Conservation (phyloP, 2,888 invertebrate species). For the Drosophila maculinotata region DNA sequence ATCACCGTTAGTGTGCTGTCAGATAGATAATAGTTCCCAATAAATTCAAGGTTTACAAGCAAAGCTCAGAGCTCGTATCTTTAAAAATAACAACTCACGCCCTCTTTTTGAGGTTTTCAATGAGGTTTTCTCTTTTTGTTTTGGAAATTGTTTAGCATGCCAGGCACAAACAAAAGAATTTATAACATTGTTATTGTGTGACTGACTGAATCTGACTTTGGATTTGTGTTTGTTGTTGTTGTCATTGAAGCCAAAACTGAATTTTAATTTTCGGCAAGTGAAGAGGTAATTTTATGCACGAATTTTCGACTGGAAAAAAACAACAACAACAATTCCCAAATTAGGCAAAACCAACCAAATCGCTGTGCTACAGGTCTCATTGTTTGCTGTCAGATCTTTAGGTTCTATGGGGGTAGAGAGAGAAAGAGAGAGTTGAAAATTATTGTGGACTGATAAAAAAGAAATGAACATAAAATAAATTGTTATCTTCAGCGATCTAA, state of each 20-base stretch:
- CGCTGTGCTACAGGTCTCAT: constrained; percentile 50
- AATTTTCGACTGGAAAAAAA: constrained; percentile 43
- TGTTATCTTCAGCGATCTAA: constrained; percentile 57
- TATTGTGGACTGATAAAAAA: constrained; percentile 7
- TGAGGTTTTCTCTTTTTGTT: constrained; percentile 65
- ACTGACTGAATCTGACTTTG: constrained; percentile 27
- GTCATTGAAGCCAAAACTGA: constrained; percentile 61
- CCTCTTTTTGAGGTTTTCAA: constrained; percentile 41
- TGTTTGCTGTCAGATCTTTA: constrained; percentile 37
- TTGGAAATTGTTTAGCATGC: constrained; percentile 70
- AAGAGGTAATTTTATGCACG: constrained; percentile 79
- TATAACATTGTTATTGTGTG: constrained; percentile 65
- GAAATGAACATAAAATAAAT: constrained; percentile 57
- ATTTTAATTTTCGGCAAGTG: constrained; percentile 71
- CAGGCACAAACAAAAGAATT: constrained; percentile 76
- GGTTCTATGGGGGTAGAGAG: neutral
- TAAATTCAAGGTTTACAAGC: constrained; percentile 53
- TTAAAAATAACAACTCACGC: constrained; percentile 22
- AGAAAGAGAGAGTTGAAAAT: constrained; percentile 4
- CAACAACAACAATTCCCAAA: constrained; percentile 47
- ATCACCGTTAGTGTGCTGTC: constrained; percentile 51
- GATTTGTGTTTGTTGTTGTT: constrained; percentile 24
- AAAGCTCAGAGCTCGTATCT: constrained; percentile 13
- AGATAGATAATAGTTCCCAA: constrained; percentile 46
- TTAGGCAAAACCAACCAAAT: constrained; percentile 30